Conservation (phyloP, 1,140 invertebrate species). For the Bicyclus anynana region DNA sequence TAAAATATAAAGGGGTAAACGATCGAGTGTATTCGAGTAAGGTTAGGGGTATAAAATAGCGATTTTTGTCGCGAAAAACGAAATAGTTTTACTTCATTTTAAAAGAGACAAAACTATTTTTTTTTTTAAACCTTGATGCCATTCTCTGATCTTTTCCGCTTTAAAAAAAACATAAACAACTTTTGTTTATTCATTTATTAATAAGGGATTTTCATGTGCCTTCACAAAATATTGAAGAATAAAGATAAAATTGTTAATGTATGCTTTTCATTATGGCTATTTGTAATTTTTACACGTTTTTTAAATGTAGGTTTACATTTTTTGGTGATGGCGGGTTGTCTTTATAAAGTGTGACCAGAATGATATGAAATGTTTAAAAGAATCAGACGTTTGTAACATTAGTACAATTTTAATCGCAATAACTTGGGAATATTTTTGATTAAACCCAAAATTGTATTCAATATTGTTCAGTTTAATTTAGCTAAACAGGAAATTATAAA, state of each 20-base stretch:
- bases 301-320: conserved; percentile 50
- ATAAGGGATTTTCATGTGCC: conserved; percentile 73
- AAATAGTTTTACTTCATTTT: conserved; percentile 1
- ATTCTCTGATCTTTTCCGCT: conserved; percentile 13
- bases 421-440: no score
- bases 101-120: not conserved
- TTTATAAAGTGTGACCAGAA: conserved; percentile 35
- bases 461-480: not conserved
- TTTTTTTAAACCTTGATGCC: not conserved
- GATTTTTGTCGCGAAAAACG: conserved; percentile 18
- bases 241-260: conserved; percentile 51
- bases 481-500: no score
- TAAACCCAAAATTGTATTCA: not conserved
- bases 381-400: no score
- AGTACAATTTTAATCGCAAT: no score
- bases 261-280: conserved; percentile 59
- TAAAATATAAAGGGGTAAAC: not conserved
- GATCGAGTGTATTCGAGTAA: not conserved
- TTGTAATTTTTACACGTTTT: conserved; percentile 58
- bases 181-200: conserved; percentile 56
- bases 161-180: conserved; percentile 15
- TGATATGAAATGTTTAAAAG: no score
- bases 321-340: conserved; percentile 38
- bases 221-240: conserved; percentile 64
- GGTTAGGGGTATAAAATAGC: not conserved